Percentiles rank a stretch among this genome's conserved stretches.
Evolutionary conservation across 2,113 vertebrate species (phyloP).

Genomic region (Melanocharis versteri): DNA sequence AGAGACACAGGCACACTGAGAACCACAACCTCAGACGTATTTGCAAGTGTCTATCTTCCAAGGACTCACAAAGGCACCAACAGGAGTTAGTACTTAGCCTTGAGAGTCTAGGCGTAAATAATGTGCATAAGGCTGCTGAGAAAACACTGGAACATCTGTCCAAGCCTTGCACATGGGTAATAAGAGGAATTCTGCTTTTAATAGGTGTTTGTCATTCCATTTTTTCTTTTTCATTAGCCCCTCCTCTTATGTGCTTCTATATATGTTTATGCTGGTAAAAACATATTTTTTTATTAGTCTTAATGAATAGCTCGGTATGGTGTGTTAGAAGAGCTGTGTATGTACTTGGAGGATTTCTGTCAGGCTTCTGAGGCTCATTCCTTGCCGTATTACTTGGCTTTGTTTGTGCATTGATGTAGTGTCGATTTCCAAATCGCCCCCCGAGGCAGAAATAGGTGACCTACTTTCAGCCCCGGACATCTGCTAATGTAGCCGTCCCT

Average conservation of each 20-base stretch:
- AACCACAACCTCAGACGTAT: not conserved
- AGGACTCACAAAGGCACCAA: not conserved
- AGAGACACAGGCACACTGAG: not conserved
- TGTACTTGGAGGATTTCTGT: not conserved
- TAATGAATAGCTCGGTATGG: not conserved
- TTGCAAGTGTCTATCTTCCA: not conserved
- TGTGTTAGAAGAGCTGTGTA: not conserved
- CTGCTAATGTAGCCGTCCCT: not conserved
- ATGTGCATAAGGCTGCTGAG: not conserved
- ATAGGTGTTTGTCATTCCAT: not conserved
- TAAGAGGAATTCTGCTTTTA: not conserved
- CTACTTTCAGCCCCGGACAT: slow-evolving; percentile 60
- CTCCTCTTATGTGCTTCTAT: not conserved
- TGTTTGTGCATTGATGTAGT: not conserved
- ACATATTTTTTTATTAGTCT: not conserved
- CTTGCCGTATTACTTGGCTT: not conserved
- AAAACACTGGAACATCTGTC: not conserved
- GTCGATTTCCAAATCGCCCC: not conserved
- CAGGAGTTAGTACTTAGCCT: not conserved
- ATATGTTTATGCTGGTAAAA: not conserved
- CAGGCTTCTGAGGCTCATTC: not conserved
- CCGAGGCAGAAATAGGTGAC: slow-evolving; percentile 53
- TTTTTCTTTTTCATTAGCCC: not conserved
- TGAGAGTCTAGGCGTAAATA: not conserved
- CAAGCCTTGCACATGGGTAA: not conserved